These are phyloP conservation scores for Argopecten irradians DNA, from an alignment of 1,140 invertebrate genomes.

Conservation along the genomic window DNA sequence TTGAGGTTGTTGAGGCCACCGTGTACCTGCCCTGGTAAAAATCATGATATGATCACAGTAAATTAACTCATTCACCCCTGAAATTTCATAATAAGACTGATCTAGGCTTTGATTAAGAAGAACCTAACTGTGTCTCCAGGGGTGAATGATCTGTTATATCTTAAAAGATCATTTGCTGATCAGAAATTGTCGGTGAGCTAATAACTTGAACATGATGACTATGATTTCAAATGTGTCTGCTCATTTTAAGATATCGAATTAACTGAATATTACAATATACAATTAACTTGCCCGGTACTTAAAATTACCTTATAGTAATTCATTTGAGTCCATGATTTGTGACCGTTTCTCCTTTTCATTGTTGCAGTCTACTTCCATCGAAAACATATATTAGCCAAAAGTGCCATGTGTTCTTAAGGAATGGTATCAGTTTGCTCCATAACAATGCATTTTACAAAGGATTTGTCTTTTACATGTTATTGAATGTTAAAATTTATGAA, in stretches of 20 bases:
- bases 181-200: not conserved
- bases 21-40: not conserved
- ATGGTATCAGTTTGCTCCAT: slow-evolving; percentile 2
- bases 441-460: not conserved
- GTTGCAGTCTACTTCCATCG: not conserved
- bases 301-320: not conserved
- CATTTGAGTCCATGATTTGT: not conserved
- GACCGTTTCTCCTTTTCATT: not conserved
- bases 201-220: not conserved
- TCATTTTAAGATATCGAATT: not conserved
- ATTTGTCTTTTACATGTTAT: not conserved
- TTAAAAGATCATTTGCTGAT: not conserved
- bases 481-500: not conserved
- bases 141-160: no score
- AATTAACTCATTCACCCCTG: not conserved
- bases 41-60: not conserved
- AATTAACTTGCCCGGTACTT: not conserved
- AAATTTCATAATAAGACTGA: not conserved
- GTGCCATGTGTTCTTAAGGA: not conserved
- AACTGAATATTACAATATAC: not conserved
- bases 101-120: no score
- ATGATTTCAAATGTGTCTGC: not conserved
- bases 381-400: not conserved
- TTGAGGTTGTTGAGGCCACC: not conserved
- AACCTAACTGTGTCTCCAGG: no score